Evolutionary conservation across 2,888 invertebrate genomes (phyloP), one percentile per base, ranked within the genome.

Genomic region (Lithophane ornitopus): DNA sequence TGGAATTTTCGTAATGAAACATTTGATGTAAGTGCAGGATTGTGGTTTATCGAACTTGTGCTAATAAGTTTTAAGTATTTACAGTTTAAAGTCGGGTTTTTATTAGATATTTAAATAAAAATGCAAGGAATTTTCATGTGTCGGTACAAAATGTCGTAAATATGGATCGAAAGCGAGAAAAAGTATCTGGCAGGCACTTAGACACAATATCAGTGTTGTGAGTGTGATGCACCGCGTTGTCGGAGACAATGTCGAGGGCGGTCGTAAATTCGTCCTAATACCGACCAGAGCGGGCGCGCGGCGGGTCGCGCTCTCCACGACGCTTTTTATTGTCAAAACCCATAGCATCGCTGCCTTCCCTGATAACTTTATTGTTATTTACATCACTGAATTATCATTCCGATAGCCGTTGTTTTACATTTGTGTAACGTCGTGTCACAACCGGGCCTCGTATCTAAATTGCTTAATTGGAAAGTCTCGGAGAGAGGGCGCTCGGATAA

Each of bases 361-460:
- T 92, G 96, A 96, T 96, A 96, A 96, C 94, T 94, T 95, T 96
- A 96, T 96, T 95, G 96, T 96, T 96, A 96, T 96, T 96, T 96
- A 96, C 96, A 95, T 94, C 94, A 92, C 92, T 90, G 94, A 94
- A 95, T 95, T 95, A 95, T 95, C 95, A 94, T 93, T 91, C 90
- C 93, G 95, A 96, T 95, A 94, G 93, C 92, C 91, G 92, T 95
- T 96, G 96, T 96, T 94, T 96, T 96, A 96, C 95, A 95, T 95
- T 93, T 92, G 91, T 93, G 92, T 95, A 94, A 94, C 93, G 92
- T 92, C 93, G 92, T 95, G 94, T 95, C 93, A 91, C 91, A 91
- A 90, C 90, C 92, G 91, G 90, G 85, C 81, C 84, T 90, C 92
- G 95, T 96, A 96, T 96, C 96, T 96, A 95, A 96, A 96, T 96